A percentile compares a stretch with the other conserved stretches of the same genome.
Conservation (phyloP, 2,888 invertebrate species). For the Allacma fusca region DNA sequence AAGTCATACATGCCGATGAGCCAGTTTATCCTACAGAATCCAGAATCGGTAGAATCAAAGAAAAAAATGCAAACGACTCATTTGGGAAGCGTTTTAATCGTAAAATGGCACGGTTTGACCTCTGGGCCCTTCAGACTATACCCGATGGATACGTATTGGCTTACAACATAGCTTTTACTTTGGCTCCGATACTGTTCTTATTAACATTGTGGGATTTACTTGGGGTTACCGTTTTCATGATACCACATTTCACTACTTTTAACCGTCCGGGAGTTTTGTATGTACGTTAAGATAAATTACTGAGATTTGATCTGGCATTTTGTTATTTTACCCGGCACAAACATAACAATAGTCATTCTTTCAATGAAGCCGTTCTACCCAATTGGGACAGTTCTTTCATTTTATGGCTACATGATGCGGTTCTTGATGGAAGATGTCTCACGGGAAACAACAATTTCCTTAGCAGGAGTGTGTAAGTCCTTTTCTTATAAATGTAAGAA, state of each 20-base stretch:
- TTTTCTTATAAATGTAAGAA: neutral
- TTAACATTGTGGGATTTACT: conserved; percentile 53
- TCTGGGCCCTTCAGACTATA: conserved; percentile 30
- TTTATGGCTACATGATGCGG: conserved; percentile 41
- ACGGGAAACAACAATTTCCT: conserved; percentile 6
- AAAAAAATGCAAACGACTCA: neutral
- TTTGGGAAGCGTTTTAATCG: neutral
- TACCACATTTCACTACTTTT: conserved; percentile 50
- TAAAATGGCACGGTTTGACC: neutral
- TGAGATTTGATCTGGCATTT: neutral
- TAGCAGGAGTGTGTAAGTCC: conserved; percentile 33
- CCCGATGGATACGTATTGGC: neutral
- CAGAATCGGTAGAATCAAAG: neutral
- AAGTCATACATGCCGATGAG: conserved; percentile 10
- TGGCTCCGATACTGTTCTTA: conserved; percentile 46
- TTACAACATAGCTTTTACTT: conserved; percentile 12
- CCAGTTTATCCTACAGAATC: conserved; percentile 32
- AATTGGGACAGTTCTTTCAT: conserved; percentile 24
- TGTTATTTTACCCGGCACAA: neutral
- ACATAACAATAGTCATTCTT: too few relatives aligned
- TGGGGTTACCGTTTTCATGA: conserved; percentile 47
- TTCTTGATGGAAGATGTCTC: conserved; percentile 36
- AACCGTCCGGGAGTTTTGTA: conserved; percentile 52
- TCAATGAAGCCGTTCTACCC: conserved; percentile 35
- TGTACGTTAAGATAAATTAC: conserved; percentile 1